Percentiles rank a stretch among this genome's conserved stretches.
Conservation (phyloP, 2,113 vertebrate genomes). For the Macrotis lagotis region DNA sequence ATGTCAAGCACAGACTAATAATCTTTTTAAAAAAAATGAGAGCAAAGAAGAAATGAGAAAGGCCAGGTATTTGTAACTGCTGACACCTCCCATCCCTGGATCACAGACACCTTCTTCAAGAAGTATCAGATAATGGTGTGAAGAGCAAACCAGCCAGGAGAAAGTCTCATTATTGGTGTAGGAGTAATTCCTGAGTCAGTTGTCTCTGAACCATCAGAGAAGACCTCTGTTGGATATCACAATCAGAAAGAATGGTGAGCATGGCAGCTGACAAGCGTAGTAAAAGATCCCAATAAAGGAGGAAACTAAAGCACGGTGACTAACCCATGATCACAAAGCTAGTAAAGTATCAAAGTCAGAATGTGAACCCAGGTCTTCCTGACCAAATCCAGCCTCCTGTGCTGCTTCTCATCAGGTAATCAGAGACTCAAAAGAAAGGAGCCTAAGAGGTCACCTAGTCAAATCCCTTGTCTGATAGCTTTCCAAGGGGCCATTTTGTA, state of each 20-base stretch:
- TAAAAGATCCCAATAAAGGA: background rate
- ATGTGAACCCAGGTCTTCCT: background rate
- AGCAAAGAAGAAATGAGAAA: too few relatives aligned
- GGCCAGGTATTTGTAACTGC: too few relatives aligned
- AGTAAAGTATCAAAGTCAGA: background rate
- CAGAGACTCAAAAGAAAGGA: background rate
- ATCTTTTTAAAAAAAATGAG: background rate
- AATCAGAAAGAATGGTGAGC: background rate
- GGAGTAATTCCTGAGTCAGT: background rate
- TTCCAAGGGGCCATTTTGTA: background rate
- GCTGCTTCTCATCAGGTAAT: background rate
- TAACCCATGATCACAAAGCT: background rate
- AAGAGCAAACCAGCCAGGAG: background rate
- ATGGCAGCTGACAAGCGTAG: background rate
- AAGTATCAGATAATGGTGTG: background rate
- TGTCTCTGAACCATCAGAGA: background rate
- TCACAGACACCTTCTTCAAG: too few relatives aligned
- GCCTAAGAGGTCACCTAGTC: background rate
- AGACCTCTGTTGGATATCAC: background rate
- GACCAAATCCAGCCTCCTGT: background rate
- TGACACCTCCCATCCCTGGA: too few relatives aligned
- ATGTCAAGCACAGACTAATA: background rate
- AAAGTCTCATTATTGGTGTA: background rate
- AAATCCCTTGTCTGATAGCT: background rate
- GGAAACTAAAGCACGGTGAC: background rate